These are phyloP conservation scores for Crocidura indochinensis DNA, from an alignment of 2,797 vertebrate species.

Conservation along the genomic window DNA sequence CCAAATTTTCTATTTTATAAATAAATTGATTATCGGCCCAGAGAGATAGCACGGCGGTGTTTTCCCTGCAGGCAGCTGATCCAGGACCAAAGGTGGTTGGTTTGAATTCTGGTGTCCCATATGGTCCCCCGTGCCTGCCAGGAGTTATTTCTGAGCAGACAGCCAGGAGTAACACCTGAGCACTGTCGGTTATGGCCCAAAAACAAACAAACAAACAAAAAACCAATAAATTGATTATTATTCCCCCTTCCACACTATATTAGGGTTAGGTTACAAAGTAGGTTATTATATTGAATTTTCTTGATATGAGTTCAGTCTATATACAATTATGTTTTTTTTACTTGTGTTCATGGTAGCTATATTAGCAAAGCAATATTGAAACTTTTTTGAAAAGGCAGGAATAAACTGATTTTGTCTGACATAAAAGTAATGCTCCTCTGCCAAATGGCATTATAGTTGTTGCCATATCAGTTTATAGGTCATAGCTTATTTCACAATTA, in stretches of 20 bases:
- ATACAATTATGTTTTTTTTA: conserved; percentile 34
- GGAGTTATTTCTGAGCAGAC: too few species aligned
- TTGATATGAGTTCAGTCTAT: conserved; percentile 61
- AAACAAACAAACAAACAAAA: too few species aligned
- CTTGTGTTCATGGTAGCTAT: conserved; percentile 47
- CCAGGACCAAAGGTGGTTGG: too few species aligned
- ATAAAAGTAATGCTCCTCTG: conserved; percentile 1
- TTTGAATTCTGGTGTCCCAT: too few species aligned
- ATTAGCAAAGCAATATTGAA: conserved; percentile 33
- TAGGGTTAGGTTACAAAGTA: conserved; percentile 59
- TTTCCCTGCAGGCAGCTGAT: too few species aligned
- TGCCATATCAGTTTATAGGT: conserved; percentile 50
- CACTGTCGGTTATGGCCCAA: too few species aligned
- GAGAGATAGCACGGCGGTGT: too few species aligned
- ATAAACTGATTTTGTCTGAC: conserved; percentile 23
- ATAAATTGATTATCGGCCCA: conserved; percentile 27
- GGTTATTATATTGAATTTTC: conserved; percentile 65
- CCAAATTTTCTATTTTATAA: conserved; percentile 63
- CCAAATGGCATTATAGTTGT: background rate
- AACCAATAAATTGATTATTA: conserved; percentile 29
- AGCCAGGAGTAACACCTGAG: too few species aligned
- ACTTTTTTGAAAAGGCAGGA: conserved; percentile 17
- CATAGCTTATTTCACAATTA: background rate
- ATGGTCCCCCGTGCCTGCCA: too few species aligned
- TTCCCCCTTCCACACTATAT: background rate